Evolutionary conservation across 1,140 invertebrate genomes (phyloP).

Genomic region (Telenomus remus): DNA sequence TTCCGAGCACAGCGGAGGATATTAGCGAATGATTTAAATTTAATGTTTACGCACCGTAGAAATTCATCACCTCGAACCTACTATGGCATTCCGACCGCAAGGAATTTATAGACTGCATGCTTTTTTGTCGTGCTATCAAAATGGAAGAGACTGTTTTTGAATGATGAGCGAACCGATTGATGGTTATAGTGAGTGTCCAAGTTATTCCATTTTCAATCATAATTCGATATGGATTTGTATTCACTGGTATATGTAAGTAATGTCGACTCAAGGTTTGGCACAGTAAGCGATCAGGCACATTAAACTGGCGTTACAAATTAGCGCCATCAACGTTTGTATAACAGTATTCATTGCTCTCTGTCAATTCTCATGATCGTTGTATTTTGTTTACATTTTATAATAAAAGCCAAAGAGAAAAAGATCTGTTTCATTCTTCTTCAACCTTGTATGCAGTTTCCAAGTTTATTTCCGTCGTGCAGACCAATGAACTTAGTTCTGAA

Average conservation of each 20-base stretch:
- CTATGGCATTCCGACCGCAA: too few relatives aligned
- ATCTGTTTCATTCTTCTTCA: constrained; percentile 16
- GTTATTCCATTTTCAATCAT: constrained; percentile 17
- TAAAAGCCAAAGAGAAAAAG: constrained; percentile 70
- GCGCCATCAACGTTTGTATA: constrained; percentile 37
- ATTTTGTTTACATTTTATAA: constrained; percentile 62
- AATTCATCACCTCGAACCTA: background rate
- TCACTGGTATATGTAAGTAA: constrained; percentile 35
- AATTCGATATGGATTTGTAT: constrained; percentile 18
- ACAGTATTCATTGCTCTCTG: constrained; percentile 55
- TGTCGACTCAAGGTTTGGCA: constrained; percentile 29
- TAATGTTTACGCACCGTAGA: background rate
- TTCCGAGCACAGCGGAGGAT: constrained; percentile 16
- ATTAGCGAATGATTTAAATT: background rate
- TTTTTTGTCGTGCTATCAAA: constrained; percentile 25
- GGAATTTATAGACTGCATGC: constrained; percentile 41
- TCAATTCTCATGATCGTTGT: constrained; percentile 53
- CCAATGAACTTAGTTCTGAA: background rate
- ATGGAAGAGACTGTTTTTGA: constrained; percentile 5
- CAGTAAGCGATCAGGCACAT: constrained; percentile 29
- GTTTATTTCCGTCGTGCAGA: background rate
- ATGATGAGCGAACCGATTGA: too few relatives aligned
- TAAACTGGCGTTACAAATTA: constrained; percentile 32
- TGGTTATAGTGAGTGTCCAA: constrained; percentile 26
- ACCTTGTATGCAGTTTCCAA: background rate